Evolutionary conservation across 2,797 vertebrate genomes (phyloP), one percentile per base, ranked within the genome.

Genomic region (Bovichtus variegatus): DNA sequence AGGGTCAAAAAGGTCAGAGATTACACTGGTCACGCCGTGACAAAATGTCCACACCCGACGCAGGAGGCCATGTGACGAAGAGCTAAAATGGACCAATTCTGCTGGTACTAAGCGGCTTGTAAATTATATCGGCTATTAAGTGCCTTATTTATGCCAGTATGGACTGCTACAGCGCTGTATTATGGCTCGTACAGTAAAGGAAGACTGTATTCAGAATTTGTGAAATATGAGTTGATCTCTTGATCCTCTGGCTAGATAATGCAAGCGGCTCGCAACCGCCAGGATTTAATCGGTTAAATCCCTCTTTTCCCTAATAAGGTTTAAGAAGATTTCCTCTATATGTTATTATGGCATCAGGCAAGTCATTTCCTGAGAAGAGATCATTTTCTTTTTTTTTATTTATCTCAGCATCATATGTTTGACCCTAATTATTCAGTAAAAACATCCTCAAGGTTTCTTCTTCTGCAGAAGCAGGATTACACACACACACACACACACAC

Each of bases 311-410:
- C 53, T 85, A 85, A 92, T 90, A 38, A 81, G 75, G 21, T 55
- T 69, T 70, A 83, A 91, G 71, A 92, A 87, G 91, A 91, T 91
- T 93, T 80, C 16, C 43, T 81, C 78, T 55, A 25, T 86, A 87
- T 4, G 46, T 84, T 73, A 76, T 79, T 62, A 74, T 40, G 46
- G 57, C 76, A 46, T 82, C 65, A 21, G 57, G 65, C 23, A 27
- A 53, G 29, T 78, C 10, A 40, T 54, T 63, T 83, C 27, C 75
- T 15, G 7, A 62, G 21, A 54, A 38, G 40, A 84, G 43, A 54
- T 73, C 0, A 0, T 36, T 61, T 74, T 43, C 41, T 64, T 4
- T 25, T 73, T 50, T 55, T 60, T 13, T 10, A 25, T 9, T 8
- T 25, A 66, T 74, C 21, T 59, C 8, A 0, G 51, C 43, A 40